Base-by-base conservation (phyloP, 2,888 invertebrate genomes). In the Synanthedon myopaeformis region DNA sequence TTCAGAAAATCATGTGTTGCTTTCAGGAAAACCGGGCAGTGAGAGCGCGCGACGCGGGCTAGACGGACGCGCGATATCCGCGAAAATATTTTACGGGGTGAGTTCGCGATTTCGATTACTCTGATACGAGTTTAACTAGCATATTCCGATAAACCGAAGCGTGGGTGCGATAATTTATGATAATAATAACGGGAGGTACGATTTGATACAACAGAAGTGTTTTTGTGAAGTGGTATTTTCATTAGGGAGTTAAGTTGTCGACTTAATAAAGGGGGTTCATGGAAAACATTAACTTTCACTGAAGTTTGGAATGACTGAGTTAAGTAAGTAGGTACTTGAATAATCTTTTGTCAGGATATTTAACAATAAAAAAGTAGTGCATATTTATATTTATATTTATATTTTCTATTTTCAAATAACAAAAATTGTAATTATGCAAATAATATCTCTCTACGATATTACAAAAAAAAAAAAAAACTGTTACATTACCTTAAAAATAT, bases 1-100 rank as follows among this genome's bases (percentile, higher is more conserved):
- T 79, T 78, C 71, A 66, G 80, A 74, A 79, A 79, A 81, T 80
- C 82, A 82, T 82, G 79, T 83, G 82, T 83, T 81, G 82, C 77
- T 76, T 71, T 69, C 61, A 68, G 74, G 79, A 74, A 81, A 79
- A 79, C 63, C 72, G 42, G 56, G 45, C 69, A 65, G 67, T 64
- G 64, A 62, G 66, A 64, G 53, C 53, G 61, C 55, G 57, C 55
- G 54, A 54, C 52, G 52, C 54, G 54, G 52, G 51, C 54, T 64
- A 71, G 55, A 52, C 56, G 59, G 74, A 70, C 82, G 82, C 67
- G 61, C 61, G 51, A 35, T 35, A 28, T 13, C 49, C 4, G 12
- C 51, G 28, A n/a, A 35, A 51, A 11, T 12, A 49, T 49, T 2
- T 8, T 14, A 35, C 35, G 49, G 41, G 35, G 41, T 41, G 12